Conservation (phyloP, 1,140 invertebrate genomes). For the Rhopalosiphum padi region DNA sequence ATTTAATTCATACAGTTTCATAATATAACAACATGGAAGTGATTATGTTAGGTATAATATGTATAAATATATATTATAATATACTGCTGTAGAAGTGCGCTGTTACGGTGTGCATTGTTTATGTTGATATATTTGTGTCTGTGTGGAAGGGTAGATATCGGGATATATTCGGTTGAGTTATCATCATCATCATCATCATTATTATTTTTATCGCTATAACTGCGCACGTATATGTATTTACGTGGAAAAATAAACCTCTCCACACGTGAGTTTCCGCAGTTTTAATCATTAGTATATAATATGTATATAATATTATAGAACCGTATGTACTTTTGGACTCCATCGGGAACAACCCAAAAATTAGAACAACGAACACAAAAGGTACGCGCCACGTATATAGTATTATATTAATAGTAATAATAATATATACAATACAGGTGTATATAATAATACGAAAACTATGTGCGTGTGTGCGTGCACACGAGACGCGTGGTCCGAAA, state of each 20-base stretch:
- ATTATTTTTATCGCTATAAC: neutral
- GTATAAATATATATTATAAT: too few relatives aligned
- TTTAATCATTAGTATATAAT: neutral
- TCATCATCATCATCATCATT: neutral
- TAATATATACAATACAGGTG: constrained; percentile 17
- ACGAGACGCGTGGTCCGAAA: neutral
- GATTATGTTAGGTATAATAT: too few relatives aligned
- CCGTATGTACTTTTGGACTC: neutral
- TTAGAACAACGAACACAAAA: constrained; percentile 21
- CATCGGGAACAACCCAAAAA: constrained; percentile 6
- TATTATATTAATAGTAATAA: constrained; percentile 13
- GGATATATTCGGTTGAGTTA: neutral
- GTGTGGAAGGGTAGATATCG: too few relatives aligned
- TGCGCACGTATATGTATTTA: neutral
- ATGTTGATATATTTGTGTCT: neutral
- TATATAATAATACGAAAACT: neutral
- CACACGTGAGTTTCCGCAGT: neutral
- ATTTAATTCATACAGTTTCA: too few relatives aligned
- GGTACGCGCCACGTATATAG: neutral
- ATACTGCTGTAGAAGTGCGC: neutral
- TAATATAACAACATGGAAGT: too few relatives aligned
- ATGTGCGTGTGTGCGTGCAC: neutral
- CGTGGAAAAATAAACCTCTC: neutral
- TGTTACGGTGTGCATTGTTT: neutral
- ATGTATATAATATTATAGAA: neutral